Evolutionary conservation across 2,113 vertebrate species (phyloP).

Genomic region (Crotophaga sulcirostris): DNA sequence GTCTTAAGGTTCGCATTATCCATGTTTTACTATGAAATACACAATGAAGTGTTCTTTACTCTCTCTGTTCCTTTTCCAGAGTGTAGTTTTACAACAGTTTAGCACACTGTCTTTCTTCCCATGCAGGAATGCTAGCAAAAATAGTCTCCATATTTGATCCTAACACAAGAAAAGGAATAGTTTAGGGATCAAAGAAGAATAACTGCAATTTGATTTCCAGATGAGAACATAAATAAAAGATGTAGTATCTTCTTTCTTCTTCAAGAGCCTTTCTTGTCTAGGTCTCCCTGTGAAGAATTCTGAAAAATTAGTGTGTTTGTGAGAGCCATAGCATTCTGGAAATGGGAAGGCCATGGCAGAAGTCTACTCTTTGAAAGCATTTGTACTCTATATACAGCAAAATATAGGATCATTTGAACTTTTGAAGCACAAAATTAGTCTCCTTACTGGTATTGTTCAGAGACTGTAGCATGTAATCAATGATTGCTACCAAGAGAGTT

Average conservation of each 20-base stretch:
- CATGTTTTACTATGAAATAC: not conserved
- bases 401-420: not conserved
- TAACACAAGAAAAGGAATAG: not conserved
- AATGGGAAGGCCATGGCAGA: not conserved
- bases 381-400: not conserved
- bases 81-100: not conserved
- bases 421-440: not conserved
- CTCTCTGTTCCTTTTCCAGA: not conserved
- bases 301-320: not conserved
- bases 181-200: not conserved
- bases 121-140: not conserved
- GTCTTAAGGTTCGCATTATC: not conserved
- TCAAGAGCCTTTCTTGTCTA: not conserved
- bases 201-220: not conserved
- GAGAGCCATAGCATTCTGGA: not conserved
- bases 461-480: not conserved
- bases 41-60: not conserved
- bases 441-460: not conserved
- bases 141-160: not conserved
- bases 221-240: not conserved
- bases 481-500: not conserved
- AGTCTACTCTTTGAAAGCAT: not conserved
- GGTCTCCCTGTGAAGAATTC: not conserved
- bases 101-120: not conserved
- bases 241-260: not conserved